Base-by-base conservation (phyloP, 1,140 invertebrate species). In the Streblospio benedicti region DNA sequence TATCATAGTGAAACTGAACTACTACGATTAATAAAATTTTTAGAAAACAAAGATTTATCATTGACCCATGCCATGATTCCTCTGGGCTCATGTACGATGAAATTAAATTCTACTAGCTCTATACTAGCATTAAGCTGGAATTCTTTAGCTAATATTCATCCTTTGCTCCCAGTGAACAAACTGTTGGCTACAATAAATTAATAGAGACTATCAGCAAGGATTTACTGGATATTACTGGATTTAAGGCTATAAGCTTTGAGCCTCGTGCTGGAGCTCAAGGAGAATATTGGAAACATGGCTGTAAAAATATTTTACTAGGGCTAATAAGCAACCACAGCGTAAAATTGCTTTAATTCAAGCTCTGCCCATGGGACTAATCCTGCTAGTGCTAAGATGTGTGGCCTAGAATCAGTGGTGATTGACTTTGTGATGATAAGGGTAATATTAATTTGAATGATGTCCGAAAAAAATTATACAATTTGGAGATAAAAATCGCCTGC, bases 71-170 rank as follows among this genome's bases (percentile, higher is more conserved):
- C 57, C 9, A 61, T 61, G 59, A 61, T 61, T 45, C 14, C 59
- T 16, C 41, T 61, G 59, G 59, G 59, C 31, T 60, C 56, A 14
- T 61, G 59, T 38, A 61, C 43, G 5, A 45, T 45, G 43, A 45
- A 45, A 25, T 25, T 45, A 45, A 45, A 45, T 25, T 18, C 43
- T 9, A 9, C 2, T 9, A 9, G 18, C 18, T 18, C 18, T 20
- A 45, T 45, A 25, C 18, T 45, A 20, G 18, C 43, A 25, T 18
- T 45, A 20, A 45, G 18, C 18, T 45, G 43, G 43, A 18, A 18
- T 45, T 18, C 18, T 18, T 45, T 45, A 20, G 25, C 18, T 25
- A 45, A 45, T 18, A 45, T 45, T 5, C 43, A 45, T 45, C 43
- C 43, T 45, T 45, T 45, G 43, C 43, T 45, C 43, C 43, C 43